Evolutionary conservation across 1,140 invertebrate genomes (phyloP).

Genomic region (Rhyacophila brunnea): DNA sequence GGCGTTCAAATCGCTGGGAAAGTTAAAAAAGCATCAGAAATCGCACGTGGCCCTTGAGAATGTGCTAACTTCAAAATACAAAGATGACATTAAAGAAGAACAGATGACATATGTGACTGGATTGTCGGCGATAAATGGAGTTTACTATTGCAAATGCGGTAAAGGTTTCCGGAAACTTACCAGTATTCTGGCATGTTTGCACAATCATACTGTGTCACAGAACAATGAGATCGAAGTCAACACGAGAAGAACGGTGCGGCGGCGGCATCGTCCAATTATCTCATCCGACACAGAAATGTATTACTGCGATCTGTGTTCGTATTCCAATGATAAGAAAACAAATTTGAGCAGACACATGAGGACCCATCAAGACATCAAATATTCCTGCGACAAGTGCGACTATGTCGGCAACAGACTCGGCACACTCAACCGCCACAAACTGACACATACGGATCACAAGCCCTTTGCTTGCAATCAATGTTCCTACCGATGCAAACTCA

Average conservation of each 20-base stretch:
- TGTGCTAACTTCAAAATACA: neutral
- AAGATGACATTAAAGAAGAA: slow-evolving; percentile 1
- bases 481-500: slow-evolving; percentile 9
- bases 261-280: no score
- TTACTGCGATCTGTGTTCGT: no score
- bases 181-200: slow-evolving; percentile 1
- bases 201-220: slow-evolving; percentile 1
- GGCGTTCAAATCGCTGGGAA: neutral
- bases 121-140: slow-evolving; percentile 3
- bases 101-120: neutral
- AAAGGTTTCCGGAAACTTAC: slow-evolving; percentile 4
- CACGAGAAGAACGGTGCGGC: no score
- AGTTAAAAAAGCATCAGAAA: slow-evolving; percentile 14
- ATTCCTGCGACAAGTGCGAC: slow-evolving; percentile 4
- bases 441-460: slow-evolving; percentile 4
- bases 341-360: no score
- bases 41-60: neutral
- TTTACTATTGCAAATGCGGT: slow-evolving; percentile 10
- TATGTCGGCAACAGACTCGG: neutral
- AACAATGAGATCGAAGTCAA: neutral
- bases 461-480: slow-evolving; percentile 9
- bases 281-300: no score
- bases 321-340: no score
- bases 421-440: slow-evolving; percentile 2
- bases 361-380: neutral